Evolutionary conservation across 2,113 vertebrate genomes (phyloP).

Genomic region (Ibidorhyncha struthersii): DNA sequence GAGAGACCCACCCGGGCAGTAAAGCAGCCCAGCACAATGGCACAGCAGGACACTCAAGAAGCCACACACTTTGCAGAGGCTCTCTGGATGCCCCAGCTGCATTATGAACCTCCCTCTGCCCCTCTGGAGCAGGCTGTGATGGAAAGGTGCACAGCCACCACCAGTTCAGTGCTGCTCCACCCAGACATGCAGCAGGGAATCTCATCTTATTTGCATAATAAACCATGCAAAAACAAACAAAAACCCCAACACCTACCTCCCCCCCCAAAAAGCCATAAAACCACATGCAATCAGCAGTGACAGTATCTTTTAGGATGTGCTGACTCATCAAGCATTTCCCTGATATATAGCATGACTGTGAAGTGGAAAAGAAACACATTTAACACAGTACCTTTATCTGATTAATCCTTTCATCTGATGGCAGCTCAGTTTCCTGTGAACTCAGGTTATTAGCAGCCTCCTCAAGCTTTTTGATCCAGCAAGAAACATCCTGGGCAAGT

Average conservation of each 20-base stretch:
- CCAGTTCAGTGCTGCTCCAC: background rate
- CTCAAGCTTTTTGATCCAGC: slow-evolving; percentile 70
- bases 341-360: background rate
- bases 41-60: background rate
- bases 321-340: background rate
- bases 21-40: background rate
- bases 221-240: background rate
- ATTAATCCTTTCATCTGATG: slow-evolving; percentile 57
- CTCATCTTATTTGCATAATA: fast-evolving
- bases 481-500: slow-evolving; percentile 61
- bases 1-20: background rate
- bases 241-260: background rate
- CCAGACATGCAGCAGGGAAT: background rate
- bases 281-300: background rate
- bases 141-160: background rate
- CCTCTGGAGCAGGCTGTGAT: background rate
- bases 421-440: slow-evolving; percentile 60
- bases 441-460: slow-evolving; percentile 65
- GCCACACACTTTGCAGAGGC: background rate
- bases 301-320: background rate
- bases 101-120: background rate
- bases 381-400: slow-evolving; percentile 73
- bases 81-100: background rate
- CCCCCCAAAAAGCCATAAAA: background rate
- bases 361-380: background rate